Base-by-base conservation (phyloP, 1,140 invertebrate genomes). In the Phenacoccus solenopsis region DNA sequence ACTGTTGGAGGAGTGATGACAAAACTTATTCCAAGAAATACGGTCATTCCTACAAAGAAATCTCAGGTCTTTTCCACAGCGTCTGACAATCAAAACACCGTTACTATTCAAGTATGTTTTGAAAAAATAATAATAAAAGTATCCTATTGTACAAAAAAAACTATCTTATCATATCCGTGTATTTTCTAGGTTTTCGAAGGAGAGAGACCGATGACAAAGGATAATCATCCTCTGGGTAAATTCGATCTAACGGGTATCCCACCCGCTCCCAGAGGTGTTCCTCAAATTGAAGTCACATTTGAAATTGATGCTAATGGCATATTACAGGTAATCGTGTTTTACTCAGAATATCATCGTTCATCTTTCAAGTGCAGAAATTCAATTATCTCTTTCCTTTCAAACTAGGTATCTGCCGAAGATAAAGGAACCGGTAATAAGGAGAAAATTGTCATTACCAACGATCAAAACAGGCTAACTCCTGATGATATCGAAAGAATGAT, bases 1-100 rank as follows among this genome's bases (percentile, higher is more conserved):
- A 99, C 97, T 72, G 96, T 99, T 70, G 97, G 97, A 72, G 97
- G 97, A 73, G 96, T 99, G 10, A 99, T 99, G 97, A 98, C 97
- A 72, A 99, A 98, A 80, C 84, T 99, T 25, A 99, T 99, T 78
- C 89, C 93, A 70, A 80, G 97, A 76, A 99, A 99, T 83, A 98
- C 96, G 57, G 96, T 98, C 56, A 98, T 99, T 75, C 97, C 97
- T 21, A 98, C 96, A n/a, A n/a, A 99, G 83, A 98, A 99, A 78
- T 96, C 94, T 4, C 96, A 99, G 78, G 96, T 99, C 75, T 99
- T 99, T 87, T 98, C 95, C 0, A 99, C 97, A 10, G 96, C 96
- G 57, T 93, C 94, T 20, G 97, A 99, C 77, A 98, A 98, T 78
- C 97, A 99, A 78, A 93, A 97, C 80, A 98, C 96, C 22, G 97